phyloP scores from a whole-genome alignment of 2,888 invertebrate genomes.

The Drosophila conformis region DNA sequence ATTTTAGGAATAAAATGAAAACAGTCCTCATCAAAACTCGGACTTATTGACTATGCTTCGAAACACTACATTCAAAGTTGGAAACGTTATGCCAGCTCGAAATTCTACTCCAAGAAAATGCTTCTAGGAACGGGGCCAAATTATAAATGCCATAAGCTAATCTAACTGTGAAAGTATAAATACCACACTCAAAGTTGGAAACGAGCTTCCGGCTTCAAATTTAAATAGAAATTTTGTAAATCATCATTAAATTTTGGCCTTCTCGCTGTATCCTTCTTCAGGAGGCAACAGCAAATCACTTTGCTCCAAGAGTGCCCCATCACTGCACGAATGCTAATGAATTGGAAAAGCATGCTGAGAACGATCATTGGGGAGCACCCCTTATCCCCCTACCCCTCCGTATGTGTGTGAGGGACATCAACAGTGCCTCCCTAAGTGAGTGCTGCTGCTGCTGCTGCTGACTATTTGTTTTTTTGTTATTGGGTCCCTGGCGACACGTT shows the following conservation, averaged over 20 bases:
- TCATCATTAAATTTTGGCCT: not conserved
- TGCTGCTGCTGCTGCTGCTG: not conserved
- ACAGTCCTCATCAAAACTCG: not conserved
- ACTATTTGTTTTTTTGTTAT: not conserved
- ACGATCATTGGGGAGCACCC: conserved; percentile 13
- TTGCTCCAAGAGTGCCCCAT: not conserved
- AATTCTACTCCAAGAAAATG: not conserved
- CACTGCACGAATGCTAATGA: not conserved
- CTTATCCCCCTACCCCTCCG: not conserved
- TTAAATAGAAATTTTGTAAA: not conserved
- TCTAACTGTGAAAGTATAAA: too few relatives aligned
- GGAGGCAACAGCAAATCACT: not conserved
- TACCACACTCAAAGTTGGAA: not conserved
- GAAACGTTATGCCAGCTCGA: not conserved
- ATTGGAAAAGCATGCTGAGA: not conserved
- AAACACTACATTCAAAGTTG: not conserved
- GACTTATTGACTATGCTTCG: not conserved
- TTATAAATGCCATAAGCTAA: too few relatives aligned
- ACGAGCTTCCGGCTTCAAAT: not conserved
- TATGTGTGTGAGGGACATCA: conserved; percentile 2
- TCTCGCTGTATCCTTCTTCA: not conserved
- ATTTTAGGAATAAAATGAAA: not conserved
- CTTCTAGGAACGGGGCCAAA: too few relatives aligned
- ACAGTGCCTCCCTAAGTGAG: conserved; percentile 13
- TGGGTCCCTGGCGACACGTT: conserved; percentile 33